A percentile compares a stretch with the other conserved stretches of the same genome.
Conservation (phyloP, 2,113 vertebrate genomes). For the Dipodomys spectabilis region DNA sequence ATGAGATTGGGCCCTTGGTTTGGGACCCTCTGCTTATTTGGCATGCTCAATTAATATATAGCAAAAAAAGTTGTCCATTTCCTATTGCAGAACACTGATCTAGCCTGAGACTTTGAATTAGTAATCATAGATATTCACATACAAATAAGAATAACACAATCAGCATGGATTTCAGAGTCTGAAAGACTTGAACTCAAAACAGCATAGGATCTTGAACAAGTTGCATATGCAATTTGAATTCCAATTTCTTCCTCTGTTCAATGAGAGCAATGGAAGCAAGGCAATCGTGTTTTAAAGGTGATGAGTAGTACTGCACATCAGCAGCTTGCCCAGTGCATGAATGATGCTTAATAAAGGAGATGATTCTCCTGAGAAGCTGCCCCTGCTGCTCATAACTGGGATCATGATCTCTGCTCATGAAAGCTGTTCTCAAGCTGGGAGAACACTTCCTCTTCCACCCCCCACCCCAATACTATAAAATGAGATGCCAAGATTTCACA, state of each 20-base stretch:
- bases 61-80: background rate
- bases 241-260: background rate
- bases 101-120: background rate
- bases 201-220: background rate
- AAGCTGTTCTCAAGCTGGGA: background rate
- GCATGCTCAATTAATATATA: background rate
- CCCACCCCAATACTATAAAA: background rate
- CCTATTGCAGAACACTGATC: background rate
- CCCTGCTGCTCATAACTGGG: too few relatives aligned
- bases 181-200: background rate
- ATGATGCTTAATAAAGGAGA: background rate
- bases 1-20: background rate
- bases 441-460: background rate
- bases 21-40: background rate
- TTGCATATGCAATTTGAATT: background rate
- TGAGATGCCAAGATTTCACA: background rate
- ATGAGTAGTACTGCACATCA: background rate
- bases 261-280: background rate
- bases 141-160: background rate
- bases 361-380: background rate
- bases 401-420: background rate
- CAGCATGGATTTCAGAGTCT: background rate
- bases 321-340: background rate
- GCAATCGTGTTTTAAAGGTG: background rate
- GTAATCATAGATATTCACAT: constrained; percentile 10